Evolutionary conservation across 2,888 invertebrate genomes (phyloP), one percentile per base, ranked within the genome.

Genomic region (Stenoptilia bipunctidactyla): DNA sequence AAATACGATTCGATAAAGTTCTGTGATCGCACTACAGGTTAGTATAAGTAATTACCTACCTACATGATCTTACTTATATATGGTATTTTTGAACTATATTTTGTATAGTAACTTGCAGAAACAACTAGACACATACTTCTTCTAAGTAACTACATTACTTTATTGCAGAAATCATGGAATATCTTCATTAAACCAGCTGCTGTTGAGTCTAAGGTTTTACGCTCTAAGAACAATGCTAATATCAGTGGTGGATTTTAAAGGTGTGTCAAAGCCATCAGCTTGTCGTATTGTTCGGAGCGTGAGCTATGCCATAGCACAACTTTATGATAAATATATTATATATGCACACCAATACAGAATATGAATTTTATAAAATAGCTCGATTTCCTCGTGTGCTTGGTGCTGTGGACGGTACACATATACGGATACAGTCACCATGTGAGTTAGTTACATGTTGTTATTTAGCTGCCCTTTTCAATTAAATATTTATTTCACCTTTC

Each of bases 191-290:
- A 52, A 52, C 39, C 51, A 52, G 27, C 25, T 55, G 1, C 34
- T 55, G 15, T 14, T 55, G 15, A 46, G 53, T n/a, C 40, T 53
- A 12, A 30, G 53, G 5, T 54, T 51, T 41, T 56, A 52, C 41
- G 53, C 55, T 13, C 38, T 52, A 15, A 54, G 54, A 1, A 51
- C 54, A 13, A 51, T 51, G 53, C 39, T 52, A 0, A 10, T 47
- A 15, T 50, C 52, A 6, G 50, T 56, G 10, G 55, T 50, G 5
- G 52, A 55, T 20, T 55, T 50, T 40, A 37, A 50, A 4, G 54
- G 55, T 1, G 55, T 53, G 1, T 51, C 53, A 15, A 50, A 45
- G 44, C 40, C 50, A 9, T 43, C 55, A 36, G 51, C 52, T 2
- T 8, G 46, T 15, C 41, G 53, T 20, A 54, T 53, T 38, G 47